Evolutionary conservation across 2,888 invertebrate genomes (phyloP), one percentile per base, ranked within the genome.

Genomic region (Tipula unca): DNA sequence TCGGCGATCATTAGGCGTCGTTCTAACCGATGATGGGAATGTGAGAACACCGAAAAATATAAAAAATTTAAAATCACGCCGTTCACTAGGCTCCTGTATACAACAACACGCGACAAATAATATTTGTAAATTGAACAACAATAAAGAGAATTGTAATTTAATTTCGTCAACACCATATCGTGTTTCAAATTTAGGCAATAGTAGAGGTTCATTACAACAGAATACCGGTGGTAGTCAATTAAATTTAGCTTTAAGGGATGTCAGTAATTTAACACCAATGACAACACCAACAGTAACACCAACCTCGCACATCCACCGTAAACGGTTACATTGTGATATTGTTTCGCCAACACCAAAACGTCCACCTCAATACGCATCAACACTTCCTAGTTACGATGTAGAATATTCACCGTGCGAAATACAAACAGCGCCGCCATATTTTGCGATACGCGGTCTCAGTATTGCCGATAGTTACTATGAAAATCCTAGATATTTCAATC

Each of bases 391-490:
- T 86, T 89, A 89, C 85, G 90, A 90, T 88, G 89, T 90, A 29
- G 90, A 91, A 87, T 91, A 90, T 86, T 91, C 91, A 3, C 91
- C 91, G 14, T 89, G 89, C 85, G 88, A 88, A 25, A 85, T 89
- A 13, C 88, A 90, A 10, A 89, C 91, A 0, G 90, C 90, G 1
- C 89, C 90, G 1, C 89, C 90, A 0, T 86, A 90, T 85, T 87
- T 90, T 85, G 91, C 90, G 0, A 87, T 91, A 17, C 89, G 91
- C 1, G 91, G 90, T 4, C 87, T 91, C 25, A 54, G 85, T 4
- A 89, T 90, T 48, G 89, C 90, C 17, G 91, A 91, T 86, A 89
- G 89, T 82, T 91, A 90, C 86, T 90, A 90, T 83, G 90, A 91
- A 86, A 90, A 90, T 86, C 91, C 91, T 0, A 88, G 91, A 83